phyloP scores from a whole-genome alignment of 2,888 invertebrate genomes.

The Drosophila multiciliata region DNA sequence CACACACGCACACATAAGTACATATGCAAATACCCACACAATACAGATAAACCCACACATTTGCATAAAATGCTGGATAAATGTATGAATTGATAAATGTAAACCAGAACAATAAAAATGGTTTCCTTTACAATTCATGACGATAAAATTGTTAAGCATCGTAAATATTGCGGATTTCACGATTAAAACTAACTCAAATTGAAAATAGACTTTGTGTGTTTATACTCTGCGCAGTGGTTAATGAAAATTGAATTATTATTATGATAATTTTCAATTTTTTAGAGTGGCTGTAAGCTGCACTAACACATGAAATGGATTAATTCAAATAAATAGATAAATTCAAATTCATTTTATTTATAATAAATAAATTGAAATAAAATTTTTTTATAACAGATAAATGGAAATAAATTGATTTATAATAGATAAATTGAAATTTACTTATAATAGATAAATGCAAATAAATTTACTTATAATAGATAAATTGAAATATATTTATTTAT shows the following conservation, averaged over 20 bases:
- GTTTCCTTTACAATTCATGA: constrained; percentile 22
- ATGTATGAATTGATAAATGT: constrained; percentile 50
- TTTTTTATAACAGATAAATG: not conserved
- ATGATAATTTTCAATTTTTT: not conserved
- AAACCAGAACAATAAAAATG: constrained; percentile 38
- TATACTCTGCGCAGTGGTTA: not conserved
- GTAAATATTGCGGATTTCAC: not conserved
- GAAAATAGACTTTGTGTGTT: not conserved
- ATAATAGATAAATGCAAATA: too few species aligned
- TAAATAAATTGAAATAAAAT: too few species aligned
- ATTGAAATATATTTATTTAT: too few species aligned
- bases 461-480: too few species aligned
- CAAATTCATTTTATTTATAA: too few species aligned
- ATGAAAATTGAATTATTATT: not conserved
- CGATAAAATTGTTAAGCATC: constrained; percentile 17
- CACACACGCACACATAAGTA: not conserved
- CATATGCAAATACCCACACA: constrained; percentile 20
- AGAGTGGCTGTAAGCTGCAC: not conserved
- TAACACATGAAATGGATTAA: not conserved
- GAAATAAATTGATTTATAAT: not conserved
- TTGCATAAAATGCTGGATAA: constrained; percentile 25
- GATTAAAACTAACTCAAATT: not conserved
- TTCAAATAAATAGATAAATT: not conserved
- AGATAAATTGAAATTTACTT: too few species aligned
- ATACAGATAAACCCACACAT: not conserved